Evolutionary conservation across 2,888 invertebrate species (phyloP).

Genomic region (Agrotis segetum): DNA sequence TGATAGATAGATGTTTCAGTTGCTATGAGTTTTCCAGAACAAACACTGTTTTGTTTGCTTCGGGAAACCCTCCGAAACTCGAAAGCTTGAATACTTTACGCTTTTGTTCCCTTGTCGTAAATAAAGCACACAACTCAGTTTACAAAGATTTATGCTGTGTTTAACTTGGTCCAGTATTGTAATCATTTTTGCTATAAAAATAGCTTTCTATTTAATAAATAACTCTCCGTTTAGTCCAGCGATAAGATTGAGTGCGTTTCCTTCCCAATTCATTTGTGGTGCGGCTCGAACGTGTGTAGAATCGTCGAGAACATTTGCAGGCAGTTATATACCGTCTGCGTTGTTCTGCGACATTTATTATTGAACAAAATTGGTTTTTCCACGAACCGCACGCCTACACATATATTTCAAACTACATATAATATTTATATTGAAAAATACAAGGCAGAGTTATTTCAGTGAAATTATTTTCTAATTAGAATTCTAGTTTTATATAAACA

Average conservation of each 20-base stretch:
- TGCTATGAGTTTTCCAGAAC: constrained; percentile 55
- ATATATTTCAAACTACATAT: constrained; percentile 15
- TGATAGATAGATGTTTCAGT: constrained; percentile 57
- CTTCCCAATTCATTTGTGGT: constrained; percentile 29
- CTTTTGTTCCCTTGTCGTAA: constrained; percentile 31
- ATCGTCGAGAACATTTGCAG: constrained; percentile 35
- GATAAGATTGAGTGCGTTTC: constrained; percentile 27
- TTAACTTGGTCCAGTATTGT: background rate
- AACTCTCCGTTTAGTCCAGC: constrained; percentile 24
- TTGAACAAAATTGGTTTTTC: constrained; percentile 35
- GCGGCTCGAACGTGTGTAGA: constrained; percentile 41
- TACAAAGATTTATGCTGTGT: constrained; percentile 11
- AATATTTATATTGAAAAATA: constrained; percentile 4
- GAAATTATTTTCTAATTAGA: constrained; percentile 15
- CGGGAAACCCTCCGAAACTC: constrained; percentile 25
- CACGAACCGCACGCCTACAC: constrained; percentile 9
- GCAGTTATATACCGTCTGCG: constrained; percentile 19
- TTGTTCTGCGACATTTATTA: constrained; percentile 31
- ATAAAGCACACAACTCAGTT: constrained; percentile 24
- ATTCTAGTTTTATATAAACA: constrained; percentile 22
- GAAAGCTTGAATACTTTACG: constrained; percentile 42
- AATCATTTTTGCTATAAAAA: constrained; percentile 7
- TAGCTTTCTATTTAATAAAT: constrained; percentile 9
- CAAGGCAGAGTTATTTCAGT: constrained; percentile 4
- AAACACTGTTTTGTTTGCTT: constrained; percentile 55